phyloP scores from a whole-genome alignment of 2,113 vertebrate species.

The Lampris incognitus region DNA sequence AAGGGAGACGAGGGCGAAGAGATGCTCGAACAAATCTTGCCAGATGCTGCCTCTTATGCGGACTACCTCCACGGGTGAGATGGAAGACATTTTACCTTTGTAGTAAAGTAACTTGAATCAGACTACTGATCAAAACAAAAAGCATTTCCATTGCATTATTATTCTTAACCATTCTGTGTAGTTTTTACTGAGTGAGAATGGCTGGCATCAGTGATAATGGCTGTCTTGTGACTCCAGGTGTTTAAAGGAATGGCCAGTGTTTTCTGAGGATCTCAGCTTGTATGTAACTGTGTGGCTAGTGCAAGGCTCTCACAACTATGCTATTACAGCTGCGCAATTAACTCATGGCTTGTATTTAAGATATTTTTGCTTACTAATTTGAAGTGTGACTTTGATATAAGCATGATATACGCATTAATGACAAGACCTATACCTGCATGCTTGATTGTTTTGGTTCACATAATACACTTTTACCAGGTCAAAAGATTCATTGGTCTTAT shows the following conservation, averaged over 20 bases:
- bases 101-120: background rate
- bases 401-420: no score
- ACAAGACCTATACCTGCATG: no score
- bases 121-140: background rate
- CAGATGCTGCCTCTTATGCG: conserved; percentile 89
- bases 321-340: conserved; percentile 1
- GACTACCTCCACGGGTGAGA: conserved; percentile 91
- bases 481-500: no score
- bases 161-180: background rate
- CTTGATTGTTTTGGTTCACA: no score
- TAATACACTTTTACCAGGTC: no score
- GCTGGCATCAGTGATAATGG: background rate
- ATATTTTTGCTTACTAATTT: background rate
- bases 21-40: conserved; percentile 88
- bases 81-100: background rate
- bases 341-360: conserved; percentile 10
- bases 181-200: background rate
- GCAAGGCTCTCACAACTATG: conserved; percentile 3
- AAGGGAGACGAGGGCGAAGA: conserved; percentile 92
- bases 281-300: conserved; percentile 57
- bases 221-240: conserved; percentile 45
- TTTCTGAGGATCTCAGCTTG: conserved; percentile 78
- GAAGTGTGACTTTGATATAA: background rate
- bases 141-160: background rate
- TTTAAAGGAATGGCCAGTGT: conserved; percentile 78